Evolutionary conservation across 2,797 vertebrate genomes (phyloP).

Genomic region (Sebastes nivosus): DNA sequence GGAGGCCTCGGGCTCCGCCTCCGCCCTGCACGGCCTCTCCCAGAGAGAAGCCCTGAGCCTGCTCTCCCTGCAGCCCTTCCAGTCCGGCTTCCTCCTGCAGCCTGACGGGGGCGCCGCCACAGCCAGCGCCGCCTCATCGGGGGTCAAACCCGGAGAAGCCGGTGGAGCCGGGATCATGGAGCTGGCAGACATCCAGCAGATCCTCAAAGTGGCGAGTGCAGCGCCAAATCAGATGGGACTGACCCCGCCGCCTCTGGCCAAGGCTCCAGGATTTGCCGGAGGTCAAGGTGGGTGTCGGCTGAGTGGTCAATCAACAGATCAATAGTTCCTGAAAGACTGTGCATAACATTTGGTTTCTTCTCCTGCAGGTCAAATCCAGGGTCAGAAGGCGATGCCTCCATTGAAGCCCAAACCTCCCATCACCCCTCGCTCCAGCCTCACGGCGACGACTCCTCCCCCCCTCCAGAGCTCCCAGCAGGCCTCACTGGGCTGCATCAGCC

Average conservation of each 20-base stretch:
- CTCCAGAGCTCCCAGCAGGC: constrained; percentile 93
- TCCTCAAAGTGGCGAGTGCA: constrained; percentile 92
- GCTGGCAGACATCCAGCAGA: constrained; percentile 96
- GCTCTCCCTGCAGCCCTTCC: constrained; percentile 92
- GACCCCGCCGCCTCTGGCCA: constrained; percentile 85
- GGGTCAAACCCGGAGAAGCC: constrained; percentile 85
- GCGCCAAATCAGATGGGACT: constrained; percentile 87
- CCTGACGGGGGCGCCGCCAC: constrained; percentile 82
- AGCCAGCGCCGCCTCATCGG: constrained; percentile 64
- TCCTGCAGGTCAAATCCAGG: constrained; percentile 81
- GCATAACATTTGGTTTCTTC: too few species aligned
- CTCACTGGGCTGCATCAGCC: constrained; percentile 92
- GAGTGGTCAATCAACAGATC: not conserved
- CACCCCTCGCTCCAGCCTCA: constrained; percentile 89
- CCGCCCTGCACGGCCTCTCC: constrained; percentile 80
- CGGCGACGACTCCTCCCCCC: constrained; percentile 90
- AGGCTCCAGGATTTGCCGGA: constrained; percentile 60
- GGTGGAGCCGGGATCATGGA: constrained; percentile 83
- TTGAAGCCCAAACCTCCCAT: constrained; percentile 95
- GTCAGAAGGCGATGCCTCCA: constrained; percentile 91
- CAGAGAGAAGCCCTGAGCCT: constrained; percentile 87
- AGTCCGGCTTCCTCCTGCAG: constrained; percentile 92
- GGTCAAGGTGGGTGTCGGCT: constrained; percentile 50
- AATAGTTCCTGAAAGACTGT: not conserved
- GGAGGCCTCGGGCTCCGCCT: constrained; percentile 79